phyloP scores from a whole-genome alignment of 2,888 invertebrate genomes.

The Choristoneura rosaceana region DNA sequence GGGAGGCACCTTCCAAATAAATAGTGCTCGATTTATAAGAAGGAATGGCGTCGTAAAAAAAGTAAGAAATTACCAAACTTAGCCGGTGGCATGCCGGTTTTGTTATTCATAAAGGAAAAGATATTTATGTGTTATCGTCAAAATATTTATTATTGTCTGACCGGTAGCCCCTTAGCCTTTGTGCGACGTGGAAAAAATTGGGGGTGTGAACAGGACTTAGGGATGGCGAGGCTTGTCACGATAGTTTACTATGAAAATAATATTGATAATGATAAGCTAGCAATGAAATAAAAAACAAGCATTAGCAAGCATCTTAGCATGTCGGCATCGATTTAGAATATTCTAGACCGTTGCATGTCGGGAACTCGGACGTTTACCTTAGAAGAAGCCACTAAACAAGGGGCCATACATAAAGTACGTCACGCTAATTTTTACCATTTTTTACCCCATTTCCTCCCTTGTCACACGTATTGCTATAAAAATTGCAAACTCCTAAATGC shows the following conservation, averaged over 20 bases:
- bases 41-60: conserved; percentile 78
- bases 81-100: conserved; percentile 72
- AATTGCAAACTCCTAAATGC: too few species aligned
- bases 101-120: conserved; percentile 82
- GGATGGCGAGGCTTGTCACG: conserved; percentile 43
- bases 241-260: not conserved
- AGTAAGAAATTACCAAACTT: conserved; percentile 74
- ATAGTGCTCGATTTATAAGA: conserved; percentile 79
- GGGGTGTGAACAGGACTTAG: conserved; percentile 77
- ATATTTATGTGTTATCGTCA: conserved; percentile 85
- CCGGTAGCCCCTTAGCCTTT: conserved; percentile 78
- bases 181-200: conserved; percentile 78
- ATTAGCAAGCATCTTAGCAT: too few species aligned
- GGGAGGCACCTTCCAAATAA: conserved; percentile 68
- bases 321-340: too few species aligned
- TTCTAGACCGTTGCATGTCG: too few species aligned
- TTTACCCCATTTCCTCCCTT: too few species aligned
- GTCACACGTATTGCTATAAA: too few species aligned
- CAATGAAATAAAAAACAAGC: too few species aligned
- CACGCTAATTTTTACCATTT: too few species aligned
- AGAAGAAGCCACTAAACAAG: too few species aligned
- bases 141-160: conserved; percentile 85
- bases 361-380: too few species aligned
- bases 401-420: too few species aligned
- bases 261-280: too few species aligned